Evolutionary conservation across 1,140 invertebrate species (phyloP), one percentile per base, ranked within the genome.

Genomic region (Dendroctonus ponderosae): DNA sequence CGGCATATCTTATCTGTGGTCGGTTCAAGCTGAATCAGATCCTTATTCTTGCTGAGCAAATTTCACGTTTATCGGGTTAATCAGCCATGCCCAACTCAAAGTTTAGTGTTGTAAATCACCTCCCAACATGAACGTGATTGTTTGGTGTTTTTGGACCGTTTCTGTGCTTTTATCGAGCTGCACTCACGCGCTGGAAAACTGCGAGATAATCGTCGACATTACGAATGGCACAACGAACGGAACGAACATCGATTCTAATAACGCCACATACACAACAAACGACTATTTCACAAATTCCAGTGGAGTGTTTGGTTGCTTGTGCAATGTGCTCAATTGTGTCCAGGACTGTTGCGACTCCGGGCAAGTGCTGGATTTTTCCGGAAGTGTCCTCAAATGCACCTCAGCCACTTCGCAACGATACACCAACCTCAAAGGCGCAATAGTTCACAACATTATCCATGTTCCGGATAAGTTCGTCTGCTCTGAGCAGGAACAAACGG

Each of bases 311-410:
- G 72, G 72, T 8, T 73, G 72, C 44, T 59, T 70, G 60, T 73
- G 72, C 50, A 59, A 66, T 14, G 49, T 70, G 6, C 50, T 39
- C 9, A 44, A 63, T 12, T 73, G 72, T 50, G 39, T 71, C 5
- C 51, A 61, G 12, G 70, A 73, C 42, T 73, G 72, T 65, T 71
- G 72, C 46, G 11, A 11, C 3, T 38, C 51, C 8, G 70, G 70
- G 7, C 52, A 71, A 38, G 43, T 11, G 37, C 39, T 63, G 11
- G 51, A 63, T n/a, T 42, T 42, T 39, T 38, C 39, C 5, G 9
- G 50, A 7, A 41, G 15, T 11, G 41, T 2, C 5, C 11, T 56
- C 6, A 6, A 43, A 15, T 63, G 62, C 37, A 40, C 54, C 12
- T 5, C 50, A 3, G 3, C 50, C 4, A 12, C 9, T 6, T 37